Percentiles rank a stretch among this genome's conserved stretches.
Conservation (phyloP, 2,888 invertebrate genomes). For the Phaonia tiefii region DNA sequence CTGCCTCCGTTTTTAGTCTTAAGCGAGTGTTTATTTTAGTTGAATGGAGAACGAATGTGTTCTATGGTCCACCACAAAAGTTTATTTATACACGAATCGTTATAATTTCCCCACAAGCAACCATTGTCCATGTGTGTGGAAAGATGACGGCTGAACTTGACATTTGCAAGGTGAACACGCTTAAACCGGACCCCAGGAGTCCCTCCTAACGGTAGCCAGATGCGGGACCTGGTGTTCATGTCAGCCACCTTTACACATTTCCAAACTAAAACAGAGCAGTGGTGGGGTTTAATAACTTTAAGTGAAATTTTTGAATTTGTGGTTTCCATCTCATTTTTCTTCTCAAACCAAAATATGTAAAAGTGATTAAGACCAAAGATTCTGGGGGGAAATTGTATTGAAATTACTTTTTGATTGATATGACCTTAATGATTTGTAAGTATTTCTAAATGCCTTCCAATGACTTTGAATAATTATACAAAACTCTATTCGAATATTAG, state of each 20-base stretch:
- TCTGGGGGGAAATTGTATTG: background rate
- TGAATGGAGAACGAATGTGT: conserved; percentile 8
- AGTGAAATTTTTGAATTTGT: conserved; percentile 7
- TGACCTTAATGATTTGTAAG: conserved; percentile 20
- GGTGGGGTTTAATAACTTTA: conserved; percentile 4
- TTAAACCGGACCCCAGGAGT: background rate
- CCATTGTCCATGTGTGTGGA: conserved; percentile 24
- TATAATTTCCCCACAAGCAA: background rate
- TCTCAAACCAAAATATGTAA: background rate
- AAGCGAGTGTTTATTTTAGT: conserved; percentile 26
- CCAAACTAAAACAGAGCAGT: background rate
- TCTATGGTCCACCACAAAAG: background rate
- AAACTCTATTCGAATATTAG: background rate
- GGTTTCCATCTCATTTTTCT: conserved; percentile 15
- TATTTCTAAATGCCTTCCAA: background rate
- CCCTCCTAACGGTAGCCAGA: background rate
- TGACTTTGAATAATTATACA: background rate
- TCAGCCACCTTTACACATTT: background rate
- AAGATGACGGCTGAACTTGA: conserved; percentile 56
- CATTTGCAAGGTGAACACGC: conserved; percentile 52
- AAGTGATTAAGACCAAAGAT: conserved; percentile 3
- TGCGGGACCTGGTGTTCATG: too few species aligned
- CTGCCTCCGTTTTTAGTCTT: too few species aligned
- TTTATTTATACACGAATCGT: background rate
- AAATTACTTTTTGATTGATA: conserved; percentile 34